Conservation (phyloP, 2,888 invertebrate genomes). For the Ryuthela nishihirai region DNA sequence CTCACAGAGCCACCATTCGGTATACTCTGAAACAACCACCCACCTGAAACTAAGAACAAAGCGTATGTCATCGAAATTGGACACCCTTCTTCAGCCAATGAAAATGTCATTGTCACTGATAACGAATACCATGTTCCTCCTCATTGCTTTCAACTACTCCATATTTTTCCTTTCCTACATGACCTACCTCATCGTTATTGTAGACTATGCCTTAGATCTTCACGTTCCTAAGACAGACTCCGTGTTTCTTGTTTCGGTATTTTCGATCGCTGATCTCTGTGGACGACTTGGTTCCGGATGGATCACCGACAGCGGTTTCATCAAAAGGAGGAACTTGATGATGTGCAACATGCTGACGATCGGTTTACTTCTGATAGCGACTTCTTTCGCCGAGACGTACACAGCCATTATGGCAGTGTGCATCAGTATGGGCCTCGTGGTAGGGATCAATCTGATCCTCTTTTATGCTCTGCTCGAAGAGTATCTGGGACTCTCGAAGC, state of each 20-base stretch:
- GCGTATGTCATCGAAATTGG: too few relatives aligned
- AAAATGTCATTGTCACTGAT: constrained; percentile 13
- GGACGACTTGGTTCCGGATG: constrained; percentile 41
- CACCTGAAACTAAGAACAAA: too few relatives aligned
- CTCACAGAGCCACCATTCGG: too few relatives aligned
- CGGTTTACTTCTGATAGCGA: constrained; percentile 13
- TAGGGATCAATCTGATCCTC: constrained; percentile 28
- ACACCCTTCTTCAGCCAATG: constrained; percentile 8
- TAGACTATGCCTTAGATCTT: constrained; percentile 39
- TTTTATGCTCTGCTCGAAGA: constrained; percentile 36
- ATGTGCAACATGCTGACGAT: constrained; percentile 28
- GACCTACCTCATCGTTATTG: constrained; percentile 40
- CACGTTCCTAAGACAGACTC: constrained; percentile 30
- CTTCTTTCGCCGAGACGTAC: constrained; percentile 23
- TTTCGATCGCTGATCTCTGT: constrained; percentile 38
- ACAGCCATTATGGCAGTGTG: constrained; percentile 13
- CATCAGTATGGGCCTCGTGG: constrained; percentile 18
- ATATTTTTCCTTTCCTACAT: constrained; percentile 34
- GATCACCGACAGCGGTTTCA: constrained; percentile 35
- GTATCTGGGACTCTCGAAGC: constrained; percentile 34
- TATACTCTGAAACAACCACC: too few relatives aligned
- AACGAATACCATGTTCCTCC: constrained; percentile 31
- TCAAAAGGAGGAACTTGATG: constrained; percentile 29
- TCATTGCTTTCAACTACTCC: constrained; percentile 29
- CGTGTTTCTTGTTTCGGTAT: constrained; percentile 36